Conservation (phyloP, 2,113 vertebrate species). For the Athene cunicularia region DNA sequence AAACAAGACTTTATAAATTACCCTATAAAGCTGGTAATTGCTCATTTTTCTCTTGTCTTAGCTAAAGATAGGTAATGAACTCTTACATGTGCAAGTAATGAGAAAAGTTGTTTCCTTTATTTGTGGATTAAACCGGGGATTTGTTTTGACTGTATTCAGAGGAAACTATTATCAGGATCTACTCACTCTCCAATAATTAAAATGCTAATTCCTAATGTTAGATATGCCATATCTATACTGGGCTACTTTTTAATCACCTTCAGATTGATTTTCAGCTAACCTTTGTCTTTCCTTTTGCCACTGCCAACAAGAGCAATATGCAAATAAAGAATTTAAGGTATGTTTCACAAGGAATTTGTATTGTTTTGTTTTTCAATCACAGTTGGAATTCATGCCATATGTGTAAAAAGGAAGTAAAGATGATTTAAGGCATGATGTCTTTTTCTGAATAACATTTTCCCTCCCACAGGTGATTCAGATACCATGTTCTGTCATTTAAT, state of each 20-base stretch:
- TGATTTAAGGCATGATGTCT: not conserved
- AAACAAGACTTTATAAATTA: conserved; percentile 7
- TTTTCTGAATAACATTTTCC: not conserved
- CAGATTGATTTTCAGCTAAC: not conserved
- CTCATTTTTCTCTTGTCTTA: conserved; percentile 1
- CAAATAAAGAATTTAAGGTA: not conserved
- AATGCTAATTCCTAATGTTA: not conserved
- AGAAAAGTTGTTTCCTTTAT: not conserved
- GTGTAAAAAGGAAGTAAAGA: not conserved
- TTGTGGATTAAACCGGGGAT: not conserved
- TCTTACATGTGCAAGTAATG: not conserved
- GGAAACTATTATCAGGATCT: not conserved
- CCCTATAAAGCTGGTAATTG: not conserved
- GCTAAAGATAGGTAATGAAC: conserved; percentile 1
- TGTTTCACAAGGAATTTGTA: not conserved
- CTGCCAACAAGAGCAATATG: not conserved
- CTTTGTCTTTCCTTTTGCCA: not conserved
- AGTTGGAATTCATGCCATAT: not conserved
- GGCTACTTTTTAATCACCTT: not conserved
- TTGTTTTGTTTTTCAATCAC: not conserved
- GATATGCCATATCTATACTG: not conserved
- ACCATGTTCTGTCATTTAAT: not conserved
- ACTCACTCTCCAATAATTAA: not conserved
- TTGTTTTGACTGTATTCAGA: not conserved
- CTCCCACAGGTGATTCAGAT: not conserved